Base-by-base conservation (phyloP, 1,140 invertebrate genomes). In the Mactra quadrangularis region DNA sequence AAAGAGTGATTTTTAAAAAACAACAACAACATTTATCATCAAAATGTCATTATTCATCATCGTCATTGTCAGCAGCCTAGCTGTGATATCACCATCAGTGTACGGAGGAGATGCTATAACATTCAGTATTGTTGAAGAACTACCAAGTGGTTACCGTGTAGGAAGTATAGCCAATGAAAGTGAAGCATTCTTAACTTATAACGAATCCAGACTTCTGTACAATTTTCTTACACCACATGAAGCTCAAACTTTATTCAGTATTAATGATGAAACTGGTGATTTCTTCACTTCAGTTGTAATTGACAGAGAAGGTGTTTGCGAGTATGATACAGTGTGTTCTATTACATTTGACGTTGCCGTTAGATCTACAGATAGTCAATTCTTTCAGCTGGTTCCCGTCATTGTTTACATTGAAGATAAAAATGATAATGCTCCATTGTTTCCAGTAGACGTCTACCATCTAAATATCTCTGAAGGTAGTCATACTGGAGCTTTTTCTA, bases 391-490 rank as follows among this genome's bases (percentile, higher is more conserved):
- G 35, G 57, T 82, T 17, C 27, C 59, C n/a, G 83, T 92, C 3
- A 64, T 83, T 25, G 84, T 92, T 27, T 25, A 27, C 9, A 75
- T 82, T 29, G n/a, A 70, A 3, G 91, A 92, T 45, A 83, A 90
- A 25, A 92, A 92, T 74, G 91, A 92, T 76, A 91, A 92, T 72
- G 45, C 85, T 9, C 91, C 91, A 19, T 79, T 70, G 31, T 92
- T 92, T 79, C 79, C 87, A 0, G 35, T 85, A 1, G 38, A 77
- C 9, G 72, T 66, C 22, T 79, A 89, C 22, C 84, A 72, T 13
- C 68, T 91, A 29, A 75, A 74, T 55, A 85, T 92, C 4, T 76
- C 87, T 11, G 91, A 92, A 85, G 84, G 86, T 1, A 87, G 79
- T 19, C 66, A 76, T 11, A 70, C 86, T 11, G 81, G 81, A 33